Evolutionary conservation across 2,888 invertebrate species (phyloP).

Genomic region (Athalia cordata): DNA sequence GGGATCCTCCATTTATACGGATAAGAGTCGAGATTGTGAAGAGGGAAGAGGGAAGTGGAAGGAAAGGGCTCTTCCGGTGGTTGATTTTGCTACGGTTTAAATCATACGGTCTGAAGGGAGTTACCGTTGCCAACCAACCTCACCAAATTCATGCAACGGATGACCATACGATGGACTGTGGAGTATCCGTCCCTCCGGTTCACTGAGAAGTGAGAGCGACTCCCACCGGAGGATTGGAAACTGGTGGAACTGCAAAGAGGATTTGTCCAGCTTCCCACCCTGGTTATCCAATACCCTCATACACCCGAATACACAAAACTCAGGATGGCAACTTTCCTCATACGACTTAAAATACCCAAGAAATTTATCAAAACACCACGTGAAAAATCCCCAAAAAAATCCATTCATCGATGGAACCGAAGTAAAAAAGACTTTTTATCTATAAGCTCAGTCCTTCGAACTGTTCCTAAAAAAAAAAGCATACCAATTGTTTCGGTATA

Average conservation of each 20-base stretch:
- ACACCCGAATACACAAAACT: no score
- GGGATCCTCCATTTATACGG: no score
- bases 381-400: no score
- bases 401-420: no score
- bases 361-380: background rate
- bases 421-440: no score
- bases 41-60: no score
- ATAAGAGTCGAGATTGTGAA: no score
- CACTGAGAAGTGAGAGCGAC: background rate
- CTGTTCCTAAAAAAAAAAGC: no score
- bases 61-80: slow-evolving; percentile 41
- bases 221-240: no score
- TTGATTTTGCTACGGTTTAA: slow-evolving; percentile 38
- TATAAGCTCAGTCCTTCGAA: no score
- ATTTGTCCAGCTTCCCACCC: slow-evolving; percentile 1
- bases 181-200: background rate
- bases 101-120: slow-evolving; percentile 39
- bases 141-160: background rate
- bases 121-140: background rate
- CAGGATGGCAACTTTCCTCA: background rate
- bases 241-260: slow-evolving; percentile 23
- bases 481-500: background rate
- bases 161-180: slow-evolving; percentile 33
- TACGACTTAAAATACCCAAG: background rate
- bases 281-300: no score